Evolutionary conservation across 2,113 vertebrate species (phyloP).

Genomic region (Sinocyclocheilus anophthalmus): DNA sequence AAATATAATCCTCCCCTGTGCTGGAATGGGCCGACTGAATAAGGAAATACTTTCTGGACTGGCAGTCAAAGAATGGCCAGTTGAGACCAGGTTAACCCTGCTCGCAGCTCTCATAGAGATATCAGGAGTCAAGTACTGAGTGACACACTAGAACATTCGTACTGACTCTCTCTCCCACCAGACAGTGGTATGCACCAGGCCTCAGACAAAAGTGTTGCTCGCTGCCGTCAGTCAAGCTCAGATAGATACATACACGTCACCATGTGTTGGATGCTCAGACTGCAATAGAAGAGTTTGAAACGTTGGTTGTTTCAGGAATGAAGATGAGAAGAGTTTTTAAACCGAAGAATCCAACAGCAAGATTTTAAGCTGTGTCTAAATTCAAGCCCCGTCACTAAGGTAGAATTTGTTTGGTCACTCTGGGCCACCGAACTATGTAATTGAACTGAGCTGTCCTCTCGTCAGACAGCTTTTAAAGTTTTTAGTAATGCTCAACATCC

Average conservation of each 20-base stretch:
- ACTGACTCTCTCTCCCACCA: conserved; percentile 46
- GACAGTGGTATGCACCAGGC: conserved; percentile 16
- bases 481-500: conserved; percentile 16
- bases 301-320: not conserved
- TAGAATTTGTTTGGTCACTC: conserved; percentile 24
- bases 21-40: not conserved
- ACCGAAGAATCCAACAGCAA: not conserved
- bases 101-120: conserved; percentile 36
- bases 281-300: conserved; percentile 1
- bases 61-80: conserved; percentile 29
- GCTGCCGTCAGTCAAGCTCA: conserved; percentile 10
- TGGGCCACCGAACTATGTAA: conserved; percentile 29
- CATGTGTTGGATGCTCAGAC: not conserved
- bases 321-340: not conserved
- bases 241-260: conserved; percentile 6
- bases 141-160: conserved; percentile 55
- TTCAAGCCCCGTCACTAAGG: conserved; percentile 5
- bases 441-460: conserved; percentile 5
- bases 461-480: conserved; percentile 15
- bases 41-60: conserved; percentile 15
- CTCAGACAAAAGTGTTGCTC: conserved; percentile 2
- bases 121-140: conserved; percentile 44
- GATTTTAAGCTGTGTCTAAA: conserved; percentile 19
- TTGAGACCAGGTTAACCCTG: not conserved
- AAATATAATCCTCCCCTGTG: conserved; percentile 16